A percentile compares a stretch with the other conserved stretches of the same genome.
Evolutionary conservation across 2,113 vertebrate species (phyloP).

Genomic region (Mus spicilegus): DNA sequence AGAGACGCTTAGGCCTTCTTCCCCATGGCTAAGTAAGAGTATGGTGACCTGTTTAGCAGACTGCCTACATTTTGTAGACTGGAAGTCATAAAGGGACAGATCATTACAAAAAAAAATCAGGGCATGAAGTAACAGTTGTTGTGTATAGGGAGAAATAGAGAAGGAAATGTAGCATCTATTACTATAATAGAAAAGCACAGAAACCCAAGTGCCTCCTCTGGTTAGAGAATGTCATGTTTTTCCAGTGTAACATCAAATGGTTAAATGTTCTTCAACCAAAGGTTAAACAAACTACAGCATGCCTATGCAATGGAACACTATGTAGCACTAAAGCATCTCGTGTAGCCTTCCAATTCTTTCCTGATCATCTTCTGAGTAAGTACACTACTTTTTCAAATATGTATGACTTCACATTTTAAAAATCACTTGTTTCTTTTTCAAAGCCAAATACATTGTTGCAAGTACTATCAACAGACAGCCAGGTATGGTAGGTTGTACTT

Average conservation of each 20-base stretch:
- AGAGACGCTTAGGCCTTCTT: not conserved
- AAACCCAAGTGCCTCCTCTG: not conserved
- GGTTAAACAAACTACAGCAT: not conserved
- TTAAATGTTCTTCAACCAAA: no score
- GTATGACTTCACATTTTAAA: not conserved
- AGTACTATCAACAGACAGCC: not conserved
- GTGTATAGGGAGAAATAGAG: not conserved
- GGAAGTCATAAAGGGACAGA: not conserved
- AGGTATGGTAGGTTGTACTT: not conserved
- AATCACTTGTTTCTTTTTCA: constrained; percentile 26
- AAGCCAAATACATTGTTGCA: not conserved
- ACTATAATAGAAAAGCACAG: not conserved
- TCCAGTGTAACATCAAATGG: not conserved
- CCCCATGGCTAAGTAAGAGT: not conserved
- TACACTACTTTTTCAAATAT: not conserved
- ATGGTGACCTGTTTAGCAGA: not conserved
- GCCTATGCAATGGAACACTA: fast-evolving
- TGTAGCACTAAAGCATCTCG: not conserved
- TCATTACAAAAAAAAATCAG: not conserved
- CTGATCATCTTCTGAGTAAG: not conserved
- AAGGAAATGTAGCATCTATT: not conserved
- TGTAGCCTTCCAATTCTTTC: not conserved
- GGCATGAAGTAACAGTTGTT: not conserved
- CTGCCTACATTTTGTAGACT: not conserved
- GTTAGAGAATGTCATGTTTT: not conserved